Evolutionary conservation across 37 sponge, comb jelly and placozoan species (phyloP).

Genomic region (Crambe crambe): DNA sequence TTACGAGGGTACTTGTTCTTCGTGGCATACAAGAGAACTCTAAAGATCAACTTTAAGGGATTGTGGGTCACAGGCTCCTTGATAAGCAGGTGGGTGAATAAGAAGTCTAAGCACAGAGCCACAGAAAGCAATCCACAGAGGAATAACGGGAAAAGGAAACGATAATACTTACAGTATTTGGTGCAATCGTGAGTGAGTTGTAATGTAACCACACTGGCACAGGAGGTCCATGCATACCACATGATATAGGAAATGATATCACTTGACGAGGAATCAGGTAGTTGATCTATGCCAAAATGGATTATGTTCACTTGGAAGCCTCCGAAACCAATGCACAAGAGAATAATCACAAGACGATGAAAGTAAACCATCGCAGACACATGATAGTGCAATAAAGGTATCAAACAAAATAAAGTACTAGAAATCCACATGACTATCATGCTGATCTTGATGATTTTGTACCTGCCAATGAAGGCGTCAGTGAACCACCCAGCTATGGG

Average conservation of each 20-base stretch:
- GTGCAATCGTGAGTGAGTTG: not conserved
- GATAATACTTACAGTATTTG: not conserved
- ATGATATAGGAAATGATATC: not conserved
- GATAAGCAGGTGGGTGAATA: not conserved
- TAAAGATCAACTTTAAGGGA: not conserved
- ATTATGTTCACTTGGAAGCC: not conserved
- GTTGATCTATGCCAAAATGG: not conserved
- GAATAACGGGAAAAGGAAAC: not conserved
- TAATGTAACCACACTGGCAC: not conserved
- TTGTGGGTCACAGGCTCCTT: slow-evolving; percentile 6
- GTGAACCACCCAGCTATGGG: slow-evolving; percentile 37
- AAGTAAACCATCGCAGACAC: not conserved
- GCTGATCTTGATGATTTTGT: slow-evolving; percentile 13
- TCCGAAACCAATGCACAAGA: not conserved
- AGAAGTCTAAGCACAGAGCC: not conserved
- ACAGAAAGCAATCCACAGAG: not conserved
- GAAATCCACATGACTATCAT: slow-evolving; percentile 22
- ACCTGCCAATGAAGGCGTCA: slow-evolving; percentile 20
- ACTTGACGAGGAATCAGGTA: slow-evolving; percentile 3
- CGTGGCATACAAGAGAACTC: slow-evolving; percentile 2
- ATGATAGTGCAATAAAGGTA: not conserved
- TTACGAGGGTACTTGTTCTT: slow-evolving; percentile 7
- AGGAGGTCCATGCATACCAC: slow-evolving; percentile 1
- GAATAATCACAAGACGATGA: not conserved
- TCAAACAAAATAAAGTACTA: not conserved